phyloP scores from a whole-genome alignment of 2,797 vertebrate species.

The Pseudochirops cupreus region DNA sequence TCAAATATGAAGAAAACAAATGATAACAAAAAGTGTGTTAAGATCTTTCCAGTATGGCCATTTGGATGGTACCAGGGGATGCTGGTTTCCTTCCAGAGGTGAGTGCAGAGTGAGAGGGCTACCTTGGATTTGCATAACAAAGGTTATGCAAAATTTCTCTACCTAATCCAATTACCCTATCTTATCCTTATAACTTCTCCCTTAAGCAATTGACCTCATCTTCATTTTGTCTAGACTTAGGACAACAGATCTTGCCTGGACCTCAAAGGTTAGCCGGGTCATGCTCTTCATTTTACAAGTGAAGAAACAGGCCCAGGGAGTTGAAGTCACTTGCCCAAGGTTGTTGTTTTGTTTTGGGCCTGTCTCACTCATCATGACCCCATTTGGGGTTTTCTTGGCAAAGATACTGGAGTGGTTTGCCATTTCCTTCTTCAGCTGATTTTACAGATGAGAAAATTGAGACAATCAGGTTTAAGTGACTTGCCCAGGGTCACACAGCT shows the following conservation, averaged over 20 bases:
- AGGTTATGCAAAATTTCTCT: not conserved
- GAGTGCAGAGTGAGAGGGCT: not conserved
- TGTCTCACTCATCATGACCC: not conserved
- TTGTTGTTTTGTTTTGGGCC: not conserved
- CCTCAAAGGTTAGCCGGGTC: not conserved
- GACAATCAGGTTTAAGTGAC: not conserved
- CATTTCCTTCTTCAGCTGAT: not conserved
- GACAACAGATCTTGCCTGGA: not conserved
- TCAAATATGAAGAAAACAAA: not conserved
- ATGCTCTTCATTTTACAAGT: not conserved
- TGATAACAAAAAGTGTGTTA: not conserved
- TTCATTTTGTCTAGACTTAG: not conserved
- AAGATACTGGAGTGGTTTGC: not conserved
- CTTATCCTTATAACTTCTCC: not conserved
- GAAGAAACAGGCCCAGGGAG: not conserved
- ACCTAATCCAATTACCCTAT: not conserved
- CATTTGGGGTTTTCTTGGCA: not conserved
- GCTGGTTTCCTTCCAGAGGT: not conserved
- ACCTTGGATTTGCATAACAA: not conserved
- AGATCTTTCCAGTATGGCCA: not conserved
- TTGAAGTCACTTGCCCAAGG: not conserved
- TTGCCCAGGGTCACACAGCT: not conserved
- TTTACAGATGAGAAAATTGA: not conserved
- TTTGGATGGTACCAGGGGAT: not conserved
- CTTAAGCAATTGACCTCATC: not conserved